phyloP scores from a whole-genome alignment of 2,888 invertebrate species.

The Netelia fuscicornis region DNA sequence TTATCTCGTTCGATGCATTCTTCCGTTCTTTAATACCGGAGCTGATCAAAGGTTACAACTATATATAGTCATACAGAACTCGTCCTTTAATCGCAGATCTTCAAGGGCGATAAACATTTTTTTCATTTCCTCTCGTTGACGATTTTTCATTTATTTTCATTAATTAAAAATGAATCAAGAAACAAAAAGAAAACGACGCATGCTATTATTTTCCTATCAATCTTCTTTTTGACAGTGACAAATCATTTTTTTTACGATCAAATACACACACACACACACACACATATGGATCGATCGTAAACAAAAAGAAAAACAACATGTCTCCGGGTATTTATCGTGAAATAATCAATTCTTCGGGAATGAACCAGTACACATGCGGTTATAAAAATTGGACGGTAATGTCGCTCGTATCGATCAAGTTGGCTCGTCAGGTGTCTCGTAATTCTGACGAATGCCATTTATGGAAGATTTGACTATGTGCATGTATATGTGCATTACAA shows the following conservation, averaged over 20 bases:
- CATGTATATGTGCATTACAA: too few species aligned
- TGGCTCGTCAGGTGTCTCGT: neutral
- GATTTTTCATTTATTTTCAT: neutral
- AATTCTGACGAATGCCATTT: neutral
- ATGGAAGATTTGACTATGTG: neutral
- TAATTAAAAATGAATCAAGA: neutral
- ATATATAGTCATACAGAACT: neutral
- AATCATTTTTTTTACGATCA: too few species aligned
- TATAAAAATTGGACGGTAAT: neutral
- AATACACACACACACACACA: too few species aligned
- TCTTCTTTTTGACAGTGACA: too few species aligned
- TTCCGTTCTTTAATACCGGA: slow-evolving; percentile 32
- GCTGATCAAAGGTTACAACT: neutral
- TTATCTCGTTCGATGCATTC: slow-evolving; percentile 56
- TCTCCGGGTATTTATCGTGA: neutral
- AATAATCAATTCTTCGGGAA: slow-evolving; percentile 3
- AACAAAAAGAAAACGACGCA: too few species aligned
- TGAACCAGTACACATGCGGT: neutral
- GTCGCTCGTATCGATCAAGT: neutral
- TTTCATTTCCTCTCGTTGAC: slow-evolving; percentile 53
- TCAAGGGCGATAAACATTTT: slow-evolving; percentile 37
- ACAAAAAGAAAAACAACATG: neutral
- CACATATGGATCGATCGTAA: too few species aligned
- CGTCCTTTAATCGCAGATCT: neutral
- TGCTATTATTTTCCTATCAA: too few species aligned